These are phyloP conservation scores for Pipistrellus pygmaeus DNA, from an alignment of 2,797 vertebrate genomes.

Conservation along the genomic window DNA sequence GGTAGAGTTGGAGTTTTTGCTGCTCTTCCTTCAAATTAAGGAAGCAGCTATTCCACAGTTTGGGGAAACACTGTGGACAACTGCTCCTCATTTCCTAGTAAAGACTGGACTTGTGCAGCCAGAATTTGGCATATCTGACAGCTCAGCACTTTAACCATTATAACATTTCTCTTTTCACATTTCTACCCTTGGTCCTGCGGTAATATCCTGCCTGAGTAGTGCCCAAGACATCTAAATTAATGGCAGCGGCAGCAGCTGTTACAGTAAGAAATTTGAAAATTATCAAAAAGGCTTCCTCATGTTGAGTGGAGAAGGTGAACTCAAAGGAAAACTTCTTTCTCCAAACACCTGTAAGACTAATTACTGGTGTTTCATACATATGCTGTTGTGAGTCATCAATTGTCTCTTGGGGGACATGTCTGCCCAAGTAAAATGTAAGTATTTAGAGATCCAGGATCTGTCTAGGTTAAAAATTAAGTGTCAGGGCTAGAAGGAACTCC, in stretches of 20 bases:
- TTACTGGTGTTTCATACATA: neutral
- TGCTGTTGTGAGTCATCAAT: neutral
- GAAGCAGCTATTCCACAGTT: neutral
- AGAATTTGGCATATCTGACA: neutral
- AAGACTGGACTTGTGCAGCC: conserved; percentile 18
- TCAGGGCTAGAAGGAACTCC: neutral
- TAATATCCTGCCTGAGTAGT: neutral
- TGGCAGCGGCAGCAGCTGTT: conserved; percentile 45
- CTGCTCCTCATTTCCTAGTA: conserved; percentile 51
- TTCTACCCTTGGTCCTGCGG: neutral
- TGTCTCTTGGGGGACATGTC: neutral
- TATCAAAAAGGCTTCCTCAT: conserved; percentile 11
- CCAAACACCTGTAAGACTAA: neutral
- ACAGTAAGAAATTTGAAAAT: conserved; percentile 35
- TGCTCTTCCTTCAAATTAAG: neutral
- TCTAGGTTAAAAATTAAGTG: neutral
- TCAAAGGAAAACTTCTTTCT: conserved; percentile 36
- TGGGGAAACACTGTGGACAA: neutral
- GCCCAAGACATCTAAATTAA: conserved; percentile 26
- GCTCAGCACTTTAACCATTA: conserved; percentile 39
- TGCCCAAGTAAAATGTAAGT: conserved; percentile 18
- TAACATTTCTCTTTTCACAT: conserved; percentile 46
- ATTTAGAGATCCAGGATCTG: neutral
- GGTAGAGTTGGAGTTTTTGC: neutral
- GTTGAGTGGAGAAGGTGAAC: neutral